Evolutionary conservation across 2,113 vertebrate species (phyloP).

Genomic region (Thamnaconus septentrionalis): DNA sequence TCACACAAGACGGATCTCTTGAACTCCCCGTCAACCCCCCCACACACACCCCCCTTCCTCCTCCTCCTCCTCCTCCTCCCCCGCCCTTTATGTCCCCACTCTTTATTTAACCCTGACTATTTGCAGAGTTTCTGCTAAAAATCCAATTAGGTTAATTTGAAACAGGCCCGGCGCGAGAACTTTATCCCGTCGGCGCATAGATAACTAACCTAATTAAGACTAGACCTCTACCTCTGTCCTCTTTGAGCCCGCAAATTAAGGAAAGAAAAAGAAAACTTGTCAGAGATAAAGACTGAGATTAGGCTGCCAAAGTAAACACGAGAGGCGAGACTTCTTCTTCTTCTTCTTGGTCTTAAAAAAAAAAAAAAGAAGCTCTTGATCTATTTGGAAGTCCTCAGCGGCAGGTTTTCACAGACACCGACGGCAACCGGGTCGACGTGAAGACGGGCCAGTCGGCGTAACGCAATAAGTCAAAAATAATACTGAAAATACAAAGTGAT

Average conservation of each 20-base stretch:
- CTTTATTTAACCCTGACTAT: slow-evolving; percentile 72
- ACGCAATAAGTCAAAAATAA: background rate
- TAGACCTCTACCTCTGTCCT: slow-evolving; percentile 60
- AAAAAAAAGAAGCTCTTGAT: too few relatives aligned
- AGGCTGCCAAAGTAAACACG: slow-evolving; percentile 72
- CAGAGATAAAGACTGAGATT: slow-evolving; percentile 71
- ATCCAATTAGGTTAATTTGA: slow-evolving; percentile 79
- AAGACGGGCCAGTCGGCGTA: background rate
- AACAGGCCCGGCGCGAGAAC: slow-evolving; percentile 71
- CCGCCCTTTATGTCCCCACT: slow-evolving; percentile 45
- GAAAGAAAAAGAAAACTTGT: slow-evolving; percentile 65
- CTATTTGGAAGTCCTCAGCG: too few relatives aligned
- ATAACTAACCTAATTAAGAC: slow-evolving; percentile 81
- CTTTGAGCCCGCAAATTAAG: slow-evolving; percentile 72
- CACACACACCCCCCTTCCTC: too few relatives aligned
- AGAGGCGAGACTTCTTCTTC: slow-evolving; percentile 45
- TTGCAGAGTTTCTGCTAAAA: slow-evolving; percentile 73
- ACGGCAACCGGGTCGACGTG: too few relatives aligned
- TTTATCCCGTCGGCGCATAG: slow-evolving; percentile 71
- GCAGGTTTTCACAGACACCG: too few relatives aligned
- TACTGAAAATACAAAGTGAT: background rate
- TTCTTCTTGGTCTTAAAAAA: slow-evolving; percentile 43
- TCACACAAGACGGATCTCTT: slow-evolving; percentile 47
- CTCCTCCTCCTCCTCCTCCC: too few relatives aligned
- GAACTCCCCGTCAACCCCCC: slow-evolving; percentile 15